Evolutionary conservation across 2,888 invertebrate genomes (phyloP).

Genomic region (Cheiracanthium punctorium): DNA sequence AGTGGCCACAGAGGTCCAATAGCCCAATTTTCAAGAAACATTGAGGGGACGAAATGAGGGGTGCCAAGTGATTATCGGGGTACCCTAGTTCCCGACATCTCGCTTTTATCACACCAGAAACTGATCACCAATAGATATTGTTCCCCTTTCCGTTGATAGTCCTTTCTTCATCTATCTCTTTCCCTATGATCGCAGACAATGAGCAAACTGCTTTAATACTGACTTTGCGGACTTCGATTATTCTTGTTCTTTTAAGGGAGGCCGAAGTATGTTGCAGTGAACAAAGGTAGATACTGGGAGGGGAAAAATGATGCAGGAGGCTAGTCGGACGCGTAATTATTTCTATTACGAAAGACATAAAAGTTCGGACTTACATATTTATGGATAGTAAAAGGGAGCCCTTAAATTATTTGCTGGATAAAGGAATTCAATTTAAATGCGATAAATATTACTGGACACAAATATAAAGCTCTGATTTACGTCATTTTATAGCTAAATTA

Average conservation of each 20-base stretch:
- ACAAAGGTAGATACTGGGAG: neutral
- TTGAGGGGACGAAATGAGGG: slow-evolving; percentile 2
- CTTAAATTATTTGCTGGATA: no score
- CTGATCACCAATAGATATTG: slow-evolving; percentile 58
- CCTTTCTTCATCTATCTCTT: slow-evolving; percentile 53
- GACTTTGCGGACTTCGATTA: slow-evolving; percentile 23
- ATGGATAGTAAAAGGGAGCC: no score
- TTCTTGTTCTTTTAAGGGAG: neutral
- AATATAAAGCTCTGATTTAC: no score
- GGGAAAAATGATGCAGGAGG: neutral
- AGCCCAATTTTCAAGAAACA: neutral
- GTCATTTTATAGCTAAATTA: no score
- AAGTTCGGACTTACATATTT: neutral
- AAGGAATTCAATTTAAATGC: no score
- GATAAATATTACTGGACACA: no score
- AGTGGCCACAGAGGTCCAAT: neutral
- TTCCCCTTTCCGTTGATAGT: slow-evolving; percentile 46
- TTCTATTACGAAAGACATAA: neutral
- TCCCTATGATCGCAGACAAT: slow-evolving; percentile 44
- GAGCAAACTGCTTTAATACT: slow-evolving; percentile 46
- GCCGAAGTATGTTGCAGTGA: neutral
- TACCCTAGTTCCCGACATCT: slow-evolving; percentile 22
- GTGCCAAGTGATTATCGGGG: slow-evolving; percentile 59
- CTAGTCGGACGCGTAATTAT: neutral
- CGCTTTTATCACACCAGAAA: slow-evolving; percentile 48